These are phyloP conservation scores for Macrocentrus cingulum DNA, from an alignment of 1,140 invertebrate species.

Conservation along the genomic window DNA sequence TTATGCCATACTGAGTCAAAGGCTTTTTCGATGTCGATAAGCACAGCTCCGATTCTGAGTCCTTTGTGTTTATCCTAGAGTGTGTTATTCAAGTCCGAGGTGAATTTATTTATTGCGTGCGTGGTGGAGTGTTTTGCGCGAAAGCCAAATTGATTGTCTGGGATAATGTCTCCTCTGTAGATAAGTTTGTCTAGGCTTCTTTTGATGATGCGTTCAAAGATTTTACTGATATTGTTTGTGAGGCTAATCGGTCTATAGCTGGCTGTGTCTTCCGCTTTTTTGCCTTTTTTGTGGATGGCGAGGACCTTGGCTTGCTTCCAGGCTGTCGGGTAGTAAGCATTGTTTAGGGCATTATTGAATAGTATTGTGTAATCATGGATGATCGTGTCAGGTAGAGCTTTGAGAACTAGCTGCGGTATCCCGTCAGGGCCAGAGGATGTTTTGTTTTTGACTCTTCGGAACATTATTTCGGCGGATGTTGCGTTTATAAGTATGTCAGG, in stretches of 20 bases:
- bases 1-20: constrained; percentile 16
- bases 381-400: constrained; percentile 4
- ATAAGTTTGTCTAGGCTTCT: neutral
- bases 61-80: constrained; percentile 7
- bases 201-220: constrained; percentile 10
- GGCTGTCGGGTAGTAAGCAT: neutral
- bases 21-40: constrained; percentile 9
- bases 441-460: constrained; percentile 14
- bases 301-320: constrained; percentile 24
- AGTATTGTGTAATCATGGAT: constrained; percentile 10
- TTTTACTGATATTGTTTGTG: constrained; percentile 3
- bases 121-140: neutral
- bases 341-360: constrained; percentile 20
- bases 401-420: constrained; percentile 8
- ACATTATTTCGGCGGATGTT: neutral
- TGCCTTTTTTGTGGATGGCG: constrained; percentile 4
- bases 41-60: neutral
- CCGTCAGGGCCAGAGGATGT: constrained; percentile 11
- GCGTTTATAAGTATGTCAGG: neutral
- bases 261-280: neutral
- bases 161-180: neutral
- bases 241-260: constrained; percentile 12
- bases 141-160: constrained; percentile 17
- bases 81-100: constrained; percentile 6
- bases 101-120: constrained; percentile 1